Evolutionary conservation across 2,113 vertebrate genomes (phyloP).

Genomic region (Pangasianodon hypophthalmus): DNA sequence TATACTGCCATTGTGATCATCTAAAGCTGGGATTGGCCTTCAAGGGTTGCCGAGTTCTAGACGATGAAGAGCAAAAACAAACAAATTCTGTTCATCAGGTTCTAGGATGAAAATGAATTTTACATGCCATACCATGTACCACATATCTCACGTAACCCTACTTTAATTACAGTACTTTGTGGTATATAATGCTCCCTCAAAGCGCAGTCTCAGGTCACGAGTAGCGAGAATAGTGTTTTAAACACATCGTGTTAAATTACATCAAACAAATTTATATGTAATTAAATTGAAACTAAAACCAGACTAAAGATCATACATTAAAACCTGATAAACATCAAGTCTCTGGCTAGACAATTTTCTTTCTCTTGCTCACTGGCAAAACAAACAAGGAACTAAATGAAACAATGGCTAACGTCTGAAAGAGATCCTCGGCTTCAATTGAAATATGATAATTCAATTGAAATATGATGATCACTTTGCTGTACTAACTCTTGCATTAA

Average conservation of each 20-base stretch:
- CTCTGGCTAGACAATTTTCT: too few species aligned
- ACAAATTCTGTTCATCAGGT: neutral
- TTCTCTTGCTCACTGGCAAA: neutral
- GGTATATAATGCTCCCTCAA: neutral
- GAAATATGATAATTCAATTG: neutral
- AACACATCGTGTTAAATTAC: neutral
- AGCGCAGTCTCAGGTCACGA: neutral
- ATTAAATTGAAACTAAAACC: neutral
- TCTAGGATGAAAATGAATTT: neutral
- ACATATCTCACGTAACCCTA: neutral
- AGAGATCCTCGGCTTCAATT: neutral
- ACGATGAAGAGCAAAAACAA: neutral
- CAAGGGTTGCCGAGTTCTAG: neutral
- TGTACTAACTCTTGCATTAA: neutral
- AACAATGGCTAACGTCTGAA: neutral
- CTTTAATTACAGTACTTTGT: neutral
- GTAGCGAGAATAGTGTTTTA: neutral
- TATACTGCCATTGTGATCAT: neutral
- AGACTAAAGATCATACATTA: conserved; percentile 18
- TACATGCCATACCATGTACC: neutral
- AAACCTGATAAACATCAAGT: neutral
- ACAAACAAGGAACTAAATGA: conserved; percentile 18
- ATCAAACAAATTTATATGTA: neutral
- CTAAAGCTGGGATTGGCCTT: neutral
- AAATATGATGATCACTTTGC: neutral